These are phyloP conservation scores for Psittacula echo DNA, from an alignment of 2,797 vertebrate species.

Conservation along the genomic window DNA sequence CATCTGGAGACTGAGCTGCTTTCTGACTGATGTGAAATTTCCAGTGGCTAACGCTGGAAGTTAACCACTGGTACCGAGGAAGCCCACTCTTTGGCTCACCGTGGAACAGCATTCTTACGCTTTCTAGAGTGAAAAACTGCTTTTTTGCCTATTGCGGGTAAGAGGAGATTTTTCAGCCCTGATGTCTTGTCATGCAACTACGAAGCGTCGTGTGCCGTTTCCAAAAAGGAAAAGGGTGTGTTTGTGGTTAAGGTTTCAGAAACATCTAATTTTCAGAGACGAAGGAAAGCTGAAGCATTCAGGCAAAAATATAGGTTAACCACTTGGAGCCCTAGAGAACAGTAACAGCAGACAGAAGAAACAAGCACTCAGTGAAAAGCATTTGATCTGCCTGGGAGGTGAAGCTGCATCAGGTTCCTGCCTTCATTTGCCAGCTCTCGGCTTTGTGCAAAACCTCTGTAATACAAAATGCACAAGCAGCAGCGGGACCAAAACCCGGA, in stretches of 20 bases:
- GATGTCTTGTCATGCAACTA: neutral
- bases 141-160: neutral
- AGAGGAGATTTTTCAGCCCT: neutral
- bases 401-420: neutral
- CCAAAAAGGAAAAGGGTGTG: neutral
- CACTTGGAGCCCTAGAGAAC: rapidly evolving
- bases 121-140: neutral
- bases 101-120: neutral
- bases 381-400: neutral
- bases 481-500: rapidly evolving
- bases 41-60: neutral
- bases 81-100: too few relatives aligned
- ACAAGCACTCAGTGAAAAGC: rapidly evolving
- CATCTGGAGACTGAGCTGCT: neutral
- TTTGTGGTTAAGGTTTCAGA: neutral
- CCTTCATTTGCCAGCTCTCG: rapidly evolving
- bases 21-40: neutral
- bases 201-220: rapidly evolving
- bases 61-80: neutral
- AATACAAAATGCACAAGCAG: rapidly evolving
- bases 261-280: neutral
- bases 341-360: neutral
- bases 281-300: neutral
- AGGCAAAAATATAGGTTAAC: neutral
- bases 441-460: rapidly evolving